Conservation (phyloP, 2,797 vertebrate genomes). For the Pangasius krempfi region DNA sequence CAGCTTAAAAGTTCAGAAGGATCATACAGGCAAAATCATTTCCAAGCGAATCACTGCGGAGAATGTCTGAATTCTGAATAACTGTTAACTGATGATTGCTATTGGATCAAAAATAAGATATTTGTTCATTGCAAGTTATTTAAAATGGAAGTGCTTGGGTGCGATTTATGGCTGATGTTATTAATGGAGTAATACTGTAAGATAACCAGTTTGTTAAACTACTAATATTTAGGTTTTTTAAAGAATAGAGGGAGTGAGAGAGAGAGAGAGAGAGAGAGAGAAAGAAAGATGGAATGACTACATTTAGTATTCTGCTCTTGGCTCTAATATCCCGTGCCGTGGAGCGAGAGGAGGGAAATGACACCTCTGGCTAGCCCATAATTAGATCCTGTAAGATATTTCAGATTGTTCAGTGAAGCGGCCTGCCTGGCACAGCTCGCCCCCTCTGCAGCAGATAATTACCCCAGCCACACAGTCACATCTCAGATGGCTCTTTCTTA, state of each 20-base stretch:
- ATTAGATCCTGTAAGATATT: constrained; percentile 62
- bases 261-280: constrained; percentile 4
- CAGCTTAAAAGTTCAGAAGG: neutral
- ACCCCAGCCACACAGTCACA: constrained; percentile 42
- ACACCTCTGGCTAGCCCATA: constrained; percentile 58
- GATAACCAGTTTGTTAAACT: neutral
- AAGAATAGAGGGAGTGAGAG: neutral
- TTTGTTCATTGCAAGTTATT: neutral
- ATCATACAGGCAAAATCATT: neutral
- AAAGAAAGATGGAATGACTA: constrained; percentile 12
- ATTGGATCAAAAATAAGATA: neutral
- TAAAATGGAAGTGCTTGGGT: neutral
- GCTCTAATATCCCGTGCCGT: constrained; percentile 30
- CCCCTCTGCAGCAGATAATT: constrained; percentile 55
- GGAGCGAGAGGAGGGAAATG: constrained; percentile 53
- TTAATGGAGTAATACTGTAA: neutral
- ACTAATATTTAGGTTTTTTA: neutral
- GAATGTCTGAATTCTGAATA: neutral
- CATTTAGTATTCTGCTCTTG: constrained; percentile 46
- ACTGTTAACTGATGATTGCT: neutral
- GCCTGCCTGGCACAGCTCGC: constrained; percentile 22
- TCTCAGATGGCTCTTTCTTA: constrained; percentile 38
- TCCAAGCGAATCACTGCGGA: neutral
- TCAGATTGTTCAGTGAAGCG: constrained; percentile 51
- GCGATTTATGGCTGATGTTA: neutral